Conservation (phyloP, 2,888 invertebrate species). For the Charanyca ferruginea region DNA sequence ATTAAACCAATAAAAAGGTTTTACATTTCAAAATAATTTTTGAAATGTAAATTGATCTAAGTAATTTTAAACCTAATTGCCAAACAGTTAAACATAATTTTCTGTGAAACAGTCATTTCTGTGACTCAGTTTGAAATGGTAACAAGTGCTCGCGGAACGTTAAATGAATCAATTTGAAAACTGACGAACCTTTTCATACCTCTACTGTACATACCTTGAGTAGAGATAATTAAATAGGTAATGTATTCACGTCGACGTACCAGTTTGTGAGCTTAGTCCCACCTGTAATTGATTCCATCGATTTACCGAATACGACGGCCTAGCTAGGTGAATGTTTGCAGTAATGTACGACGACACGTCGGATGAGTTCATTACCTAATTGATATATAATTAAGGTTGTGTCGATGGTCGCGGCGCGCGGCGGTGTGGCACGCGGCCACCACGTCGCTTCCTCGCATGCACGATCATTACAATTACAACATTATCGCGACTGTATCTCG, state of each 20-base stretch:
- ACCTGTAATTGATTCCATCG: conserved; percentile 37
- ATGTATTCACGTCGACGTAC: conserved; percentile 27
- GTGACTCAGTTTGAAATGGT: no score
- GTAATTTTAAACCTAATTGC: no score
- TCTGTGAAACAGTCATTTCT: no score
- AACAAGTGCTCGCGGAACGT: no score
- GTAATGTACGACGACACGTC: conserved; percentile 40
- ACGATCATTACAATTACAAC: conserved; percentile 57
- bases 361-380: conserved; percentile 58
- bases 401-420: conserved; percentile 36
- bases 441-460: conserved; percentile 7
- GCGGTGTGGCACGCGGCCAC: conserved; percentile 35
- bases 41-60: no score
- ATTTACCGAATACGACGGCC: conserved; percentile 30
- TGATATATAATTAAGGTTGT: conserved; percentile 57
- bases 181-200: no score
- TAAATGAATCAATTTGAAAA: no score
- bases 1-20: no score
- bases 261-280: conserved; percentile 6
- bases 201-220: conserved; percentile 46
- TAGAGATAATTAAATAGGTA: conserved; percentile 52
- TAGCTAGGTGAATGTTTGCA: conserved; percentile 41
- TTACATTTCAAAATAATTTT: no score
- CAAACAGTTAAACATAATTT: no score
- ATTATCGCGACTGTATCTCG: conserved; percentile 61